A percentile compares a stretch with the other conserved stretches of the same genome.
phyloP scores from a whole-genome alignment of 2,113 vertebrate genomes.

The Dromiciops gliroides region DNA sequence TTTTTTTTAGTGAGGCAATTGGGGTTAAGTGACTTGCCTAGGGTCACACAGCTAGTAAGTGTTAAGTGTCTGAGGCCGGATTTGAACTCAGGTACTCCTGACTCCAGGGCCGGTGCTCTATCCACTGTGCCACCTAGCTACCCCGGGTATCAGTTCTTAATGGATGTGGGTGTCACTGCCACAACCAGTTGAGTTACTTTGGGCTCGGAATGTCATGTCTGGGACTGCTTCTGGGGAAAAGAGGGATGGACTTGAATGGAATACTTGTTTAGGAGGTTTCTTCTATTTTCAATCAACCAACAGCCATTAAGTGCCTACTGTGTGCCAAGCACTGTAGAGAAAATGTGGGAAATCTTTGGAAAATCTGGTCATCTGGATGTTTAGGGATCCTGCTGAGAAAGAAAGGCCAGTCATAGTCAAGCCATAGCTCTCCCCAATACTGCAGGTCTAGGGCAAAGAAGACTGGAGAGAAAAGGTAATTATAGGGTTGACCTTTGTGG shows the following conservation, averaged over 20 bases:
- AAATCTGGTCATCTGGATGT: background rate
- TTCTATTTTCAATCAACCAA: background rate
- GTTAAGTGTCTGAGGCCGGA: too few relatives aligned
- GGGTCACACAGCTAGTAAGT: too few relatives aligned
- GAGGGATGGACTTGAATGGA: background rate
- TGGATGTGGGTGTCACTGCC: constrained; percentile 42
- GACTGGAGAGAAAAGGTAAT: background rate
- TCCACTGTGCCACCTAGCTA: too few relatives aligned
- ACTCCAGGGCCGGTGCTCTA: too few relatives aligned
- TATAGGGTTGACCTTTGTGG: background rate
- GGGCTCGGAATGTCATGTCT: background rate
- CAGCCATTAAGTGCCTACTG: background rate
- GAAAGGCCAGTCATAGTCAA: background rate
- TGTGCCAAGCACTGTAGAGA: background rate
- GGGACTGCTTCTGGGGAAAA: background rate
- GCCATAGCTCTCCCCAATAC: background rate
- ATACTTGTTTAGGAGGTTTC: background rate
- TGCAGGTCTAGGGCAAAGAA: background rate
- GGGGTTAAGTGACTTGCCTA: too few relatives aligned
- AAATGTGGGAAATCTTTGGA: background rate
- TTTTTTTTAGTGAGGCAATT: too few relatives aligned
- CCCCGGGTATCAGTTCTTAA: constrained; percentile 73
- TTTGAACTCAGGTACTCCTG: too few relatives aligned
- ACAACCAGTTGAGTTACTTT: background rate
- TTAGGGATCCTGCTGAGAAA: background rate